Evolutionary conservation across 2,113 vertebrate species (phyloP).

Genomic region (Rallus limicola): DNA sequence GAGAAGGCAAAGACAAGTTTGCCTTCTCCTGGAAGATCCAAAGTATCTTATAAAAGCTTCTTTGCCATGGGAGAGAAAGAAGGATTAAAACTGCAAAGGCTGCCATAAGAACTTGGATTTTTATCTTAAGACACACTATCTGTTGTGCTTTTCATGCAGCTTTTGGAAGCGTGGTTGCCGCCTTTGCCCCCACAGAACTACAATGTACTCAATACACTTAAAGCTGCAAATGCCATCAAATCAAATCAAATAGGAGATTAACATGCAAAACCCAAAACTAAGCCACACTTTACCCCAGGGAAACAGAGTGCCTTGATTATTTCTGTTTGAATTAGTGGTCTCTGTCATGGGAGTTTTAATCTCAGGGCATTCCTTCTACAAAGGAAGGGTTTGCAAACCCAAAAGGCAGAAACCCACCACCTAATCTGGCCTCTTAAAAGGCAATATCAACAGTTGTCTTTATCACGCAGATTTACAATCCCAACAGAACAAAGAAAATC

Average conservation of each 20-base stretch:
- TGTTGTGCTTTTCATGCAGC: neutral
- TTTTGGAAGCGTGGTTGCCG: slow-evolving; percentile 1
- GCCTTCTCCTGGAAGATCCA: neutral
- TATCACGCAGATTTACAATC: neutral
- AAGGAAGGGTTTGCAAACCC: neutral
- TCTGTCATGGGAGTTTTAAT: slow-evolving; percentile 19
- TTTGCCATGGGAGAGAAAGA: neutral
- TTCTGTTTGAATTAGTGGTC: neutral
- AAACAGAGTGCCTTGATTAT: slow-evolving; percentile 8
- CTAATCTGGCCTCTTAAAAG: neutral
- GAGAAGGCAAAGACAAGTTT: neutral
- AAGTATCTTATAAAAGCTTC: neutral
- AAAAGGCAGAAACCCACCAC: neutral
- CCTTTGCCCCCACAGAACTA: neutral
- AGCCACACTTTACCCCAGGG: neutral
- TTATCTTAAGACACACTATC: neutral
- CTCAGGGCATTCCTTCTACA: neutral
- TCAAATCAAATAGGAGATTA: slow-evolving; percentile 18
- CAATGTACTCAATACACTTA: neutral
- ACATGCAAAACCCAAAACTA: neutral
- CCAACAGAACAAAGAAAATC: neutral
- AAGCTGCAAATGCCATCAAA: slow-evolving; percentile 7
- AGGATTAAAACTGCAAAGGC: slow-evolving; percentile 11
- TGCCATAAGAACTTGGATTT: neutral
- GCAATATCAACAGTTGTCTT: neutral